Conservation (phyloP, 2,797 vertebrate species). For the Mastacembelus armatus region DNA sequence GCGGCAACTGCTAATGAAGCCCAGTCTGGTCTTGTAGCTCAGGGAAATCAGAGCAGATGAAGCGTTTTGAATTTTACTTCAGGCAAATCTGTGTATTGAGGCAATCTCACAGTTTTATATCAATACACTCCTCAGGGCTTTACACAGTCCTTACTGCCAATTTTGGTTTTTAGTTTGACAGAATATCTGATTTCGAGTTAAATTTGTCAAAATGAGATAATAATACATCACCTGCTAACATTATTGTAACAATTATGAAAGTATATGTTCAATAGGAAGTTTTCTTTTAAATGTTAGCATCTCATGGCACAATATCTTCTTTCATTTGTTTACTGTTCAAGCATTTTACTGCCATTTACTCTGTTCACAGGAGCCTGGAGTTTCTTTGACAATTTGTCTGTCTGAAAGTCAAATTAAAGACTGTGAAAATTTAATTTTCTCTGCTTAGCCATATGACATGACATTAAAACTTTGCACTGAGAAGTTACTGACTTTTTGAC, state of each 20-base stretch:
- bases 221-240: conserved; percentile 17
- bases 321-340: conserved; percentile 38
- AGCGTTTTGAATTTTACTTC: conserved; percentile 57
- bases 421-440: conserved; percentile 44
- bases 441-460: conserved; percentile 14
- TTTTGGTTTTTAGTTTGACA: not conserved
- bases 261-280: not conserved
- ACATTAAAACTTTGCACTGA: conserved; percentile 30
- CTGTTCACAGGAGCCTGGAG: not conserved
- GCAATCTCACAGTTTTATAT: conserved; percentile 35
- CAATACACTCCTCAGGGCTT: conserved; percentile 28
- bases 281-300: not conserved
- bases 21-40: conserved; percentile 54
- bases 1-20: conserved; percentile 69
- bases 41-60: conserved; percentile 62
- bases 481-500: conserved; percentile 71
- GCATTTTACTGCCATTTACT: conserved; percentile 6
- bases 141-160: not conserved
- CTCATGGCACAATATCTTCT: conserved; percentile 1
- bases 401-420: conserved; percentile 60
- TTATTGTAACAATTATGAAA: conserved; percentile 1
- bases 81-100: conserved; percentile 39
- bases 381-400: not conserved
- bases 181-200: not conserved
- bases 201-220: conserved; percentile 29